Evolutionary conservation across 2,888 invertebrate species (phyloP).

Genomic region (Stenolophus ochropezus): DNA sequence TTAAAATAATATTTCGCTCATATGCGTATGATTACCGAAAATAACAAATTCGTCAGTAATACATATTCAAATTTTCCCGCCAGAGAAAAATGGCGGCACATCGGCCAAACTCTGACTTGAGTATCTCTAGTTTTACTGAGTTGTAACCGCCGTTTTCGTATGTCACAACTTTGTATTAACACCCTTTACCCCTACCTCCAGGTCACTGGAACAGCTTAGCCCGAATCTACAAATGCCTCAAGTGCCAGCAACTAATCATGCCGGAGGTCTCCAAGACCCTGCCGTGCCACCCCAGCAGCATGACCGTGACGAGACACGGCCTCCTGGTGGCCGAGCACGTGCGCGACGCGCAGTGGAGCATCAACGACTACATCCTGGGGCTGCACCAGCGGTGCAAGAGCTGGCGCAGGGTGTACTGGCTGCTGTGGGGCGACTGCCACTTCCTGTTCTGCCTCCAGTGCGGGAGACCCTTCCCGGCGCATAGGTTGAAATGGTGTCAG

Average conservation of each 20-base stretch:
- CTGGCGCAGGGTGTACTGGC: conserved; percentile 95
- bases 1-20: no score
- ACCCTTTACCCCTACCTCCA: no score
- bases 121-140: no score
- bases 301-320: conserved; percentile 84
- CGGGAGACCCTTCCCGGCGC: conserved; percentile 84
- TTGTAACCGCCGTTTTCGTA: no score
- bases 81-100: no score
- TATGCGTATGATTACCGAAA: no score
- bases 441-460: conserved; percentile 88
- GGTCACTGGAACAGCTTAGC: conserved; percentile 89
- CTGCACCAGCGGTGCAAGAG: conserved; percentile 86
- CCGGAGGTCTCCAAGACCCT: conserved; percentile 82
- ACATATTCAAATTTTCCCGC: no score
- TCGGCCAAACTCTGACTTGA: no score
- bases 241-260: conserved; percentile 84
- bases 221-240: conserved; percentile 84
- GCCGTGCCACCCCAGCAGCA: conserved; percentile 83
- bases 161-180: no score
- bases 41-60: no score
- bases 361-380: conserved; percentile 86
- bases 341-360: conserved; percentile 86
- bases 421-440: conserved; percentile 94
- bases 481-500: conserved; percentile 87
- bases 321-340: conserved; percentile 78